phyloP scores from a whole-genome alignment of 2,797 vertebrate genomes.

The Spondyliosoma cantharus region DNA sequence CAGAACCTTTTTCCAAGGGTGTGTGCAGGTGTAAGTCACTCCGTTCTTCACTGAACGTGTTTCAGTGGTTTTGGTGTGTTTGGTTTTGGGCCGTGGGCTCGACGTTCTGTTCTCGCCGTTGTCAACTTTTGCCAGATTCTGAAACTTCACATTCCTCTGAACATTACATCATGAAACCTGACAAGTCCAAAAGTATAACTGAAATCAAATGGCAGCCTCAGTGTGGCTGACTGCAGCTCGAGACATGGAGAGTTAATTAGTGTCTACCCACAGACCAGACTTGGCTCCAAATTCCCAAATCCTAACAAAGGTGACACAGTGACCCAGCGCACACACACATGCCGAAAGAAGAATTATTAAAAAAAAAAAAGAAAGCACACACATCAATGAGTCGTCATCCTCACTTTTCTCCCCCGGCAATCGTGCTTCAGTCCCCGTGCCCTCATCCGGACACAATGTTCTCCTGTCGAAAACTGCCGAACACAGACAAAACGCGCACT shows the following conservation, averaged over 20 bases:
- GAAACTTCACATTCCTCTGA: slow-evolving; percentile 13
- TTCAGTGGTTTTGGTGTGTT: not conserved
- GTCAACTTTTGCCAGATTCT: slow-evolving; percentile 7
- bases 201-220: slow-evolving; percentile 26
- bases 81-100: slow-evolving; percentile 1
- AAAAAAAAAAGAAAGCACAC: slow-evolving; percentile 28
- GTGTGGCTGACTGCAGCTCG: slow-evolving; percentile 29
- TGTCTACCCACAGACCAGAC: slow-evolving; percentile 34
- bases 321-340: slow-evolving; percentile 15
- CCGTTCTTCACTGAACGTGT: not conserved
- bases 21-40: not conserved
- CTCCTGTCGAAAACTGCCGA: slow-evolving; percentile 81
- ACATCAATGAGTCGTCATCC: slow-evolving; percentile 61
- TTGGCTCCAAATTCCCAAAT: slow-evolving; percentile 37
- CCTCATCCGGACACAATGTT: slow-evolving; percentile 81
- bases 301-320: slow-evolving; percentile 28
- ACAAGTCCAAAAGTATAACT: slow-evolving; percentile 29
- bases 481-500: slow-evolving; percentile 83
- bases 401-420: slow-evolving; percentile 49
- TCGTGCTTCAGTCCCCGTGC: slow-evolving; percentile 60
- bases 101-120: not conserved
- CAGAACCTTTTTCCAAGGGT: not conserved
- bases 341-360: slow-evolving; percentile 28
- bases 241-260: slow-evolving; percentile 38
- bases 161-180: slow-evolving; percentile 26